Percentiles rank a stretch among this genome's conserved stretches.
Conservation (phyloP, 30 jellyfish, hydroid and myxozoan species). For the Cassiopea xamachana region DNA sequence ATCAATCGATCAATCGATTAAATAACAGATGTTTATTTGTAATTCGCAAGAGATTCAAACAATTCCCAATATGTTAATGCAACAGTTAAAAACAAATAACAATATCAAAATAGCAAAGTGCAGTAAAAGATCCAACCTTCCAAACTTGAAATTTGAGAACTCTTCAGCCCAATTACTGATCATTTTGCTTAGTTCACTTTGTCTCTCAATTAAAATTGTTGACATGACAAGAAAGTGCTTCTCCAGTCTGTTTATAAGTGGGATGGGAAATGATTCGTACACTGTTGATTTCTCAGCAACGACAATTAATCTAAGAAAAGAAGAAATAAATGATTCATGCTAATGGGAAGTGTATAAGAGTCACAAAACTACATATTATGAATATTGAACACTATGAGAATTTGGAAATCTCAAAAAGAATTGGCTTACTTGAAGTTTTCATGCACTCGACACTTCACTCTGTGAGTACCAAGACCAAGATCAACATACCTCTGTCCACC, state of each 20-base stretch:
- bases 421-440: constrained; percentile 79
- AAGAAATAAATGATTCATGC: neutral
- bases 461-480: constrained; percentile 86
- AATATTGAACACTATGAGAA: neutral
- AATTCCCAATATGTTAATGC: too few relatives aligned
- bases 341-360: neutral
- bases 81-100: too few relatives aligned
- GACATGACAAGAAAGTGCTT: constrained; percentile 77
- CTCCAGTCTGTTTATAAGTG: constrained; percentile 87
- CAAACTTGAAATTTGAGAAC: constrained; percentile 24
- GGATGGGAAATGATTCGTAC: constrained; percentile 81
- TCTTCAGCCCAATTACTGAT: constrained; percentile 70
- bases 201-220: constrained; percentile 46
- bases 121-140: constrained; percentile 2
- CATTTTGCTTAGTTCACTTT: neutral
- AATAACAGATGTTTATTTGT: too few relatives aligned
- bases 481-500: constrained; percentile 88
- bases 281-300: constrained; percentile 84
- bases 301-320: constrained; percentile 62
- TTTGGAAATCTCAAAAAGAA: too few relatives aligned
- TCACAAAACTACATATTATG: neutral
- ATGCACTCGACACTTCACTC: constrained; percentile 90
- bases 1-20: too few relatives aligned
- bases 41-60: too few relatives aligned
- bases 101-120: too few relatives aligned